Conservation (phyloP, 2,797 vertebrate species). For the Peromyscus aztecus region DNA sequence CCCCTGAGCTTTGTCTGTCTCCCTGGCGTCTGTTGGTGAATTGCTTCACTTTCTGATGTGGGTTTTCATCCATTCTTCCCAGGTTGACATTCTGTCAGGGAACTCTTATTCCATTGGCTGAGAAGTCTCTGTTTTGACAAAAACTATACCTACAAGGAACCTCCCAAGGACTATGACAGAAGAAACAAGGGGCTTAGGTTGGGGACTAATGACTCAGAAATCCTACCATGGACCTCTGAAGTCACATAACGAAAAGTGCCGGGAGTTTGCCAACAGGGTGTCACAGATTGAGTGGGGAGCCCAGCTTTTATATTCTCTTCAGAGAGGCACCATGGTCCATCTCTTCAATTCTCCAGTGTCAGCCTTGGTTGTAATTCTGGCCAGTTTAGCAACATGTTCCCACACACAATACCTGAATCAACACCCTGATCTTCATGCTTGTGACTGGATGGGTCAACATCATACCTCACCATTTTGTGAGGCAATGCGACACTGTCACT, state of each 20-base stretch:
- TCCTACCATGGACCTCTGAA: background rate
- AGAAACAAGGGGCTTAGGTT: background rate
- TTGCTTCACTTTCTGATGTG: background rate
- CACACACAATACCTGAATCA: background rate
- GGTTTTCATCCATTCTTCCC: background rate
- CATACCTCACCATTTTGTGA: background rate
- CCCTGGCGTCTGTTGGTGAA: background rate
- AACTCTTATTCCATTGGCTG: background rate
- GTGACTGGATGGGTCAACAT: background rate
- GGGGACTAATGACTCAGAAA: background rate
- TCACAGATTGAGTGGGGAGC: background rate
- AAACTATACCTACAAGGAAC: background rate
- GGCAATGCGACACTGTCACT: background rate
- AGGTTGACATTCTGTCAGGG: background rate
- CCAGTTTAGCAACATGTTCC: background rate
- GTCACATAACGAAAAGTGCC: background rate
- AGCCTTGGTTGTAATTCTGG: background rate
- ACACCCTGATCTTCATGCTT: background rate
- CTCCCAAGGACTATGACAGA: background rate
- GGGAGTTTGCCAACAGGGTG: background rate
- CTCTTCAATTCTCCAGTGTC: background rate
- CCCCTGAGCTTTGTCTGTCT: background rate
- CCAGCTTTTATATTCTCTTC: background rate
- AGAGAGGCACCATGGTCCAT: background rate
- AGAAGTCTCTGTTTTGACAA: background rate